Evolutionary conservation across 2,888 invertebrate species (phyloP).

Genomic region (Sylvicola fuscatus): DNA sequence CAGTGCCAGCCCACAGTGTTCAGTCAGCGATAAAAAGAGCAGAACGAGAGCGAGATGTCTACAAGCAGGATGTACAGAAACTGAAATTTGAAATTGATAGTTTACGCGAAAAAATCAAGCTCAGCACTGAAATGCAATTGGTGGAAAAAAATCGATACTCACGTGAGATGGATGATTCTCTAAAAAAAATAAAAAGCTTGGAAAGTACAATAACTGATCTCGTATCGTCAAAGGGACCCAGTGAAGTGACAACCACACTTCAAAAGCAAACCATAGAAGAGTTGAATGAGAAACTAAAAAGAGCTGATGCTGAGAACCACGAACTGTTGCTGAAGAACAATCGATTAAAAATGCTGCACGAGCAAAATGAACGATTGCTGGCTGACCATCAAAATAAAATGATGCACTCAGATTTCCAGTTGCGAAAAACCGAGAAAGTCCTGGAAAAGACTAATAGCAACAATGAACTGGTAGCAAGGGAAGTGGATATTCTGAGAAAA

Average conservation of each 20-base stretch:
- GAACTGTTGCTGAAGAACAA: constrained; percentile 31
- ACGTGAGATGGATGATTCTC: constrained; percentile 27
- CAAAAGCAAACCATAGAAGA: constrained; percentile 34
- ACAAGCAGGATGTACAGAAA: constrained; percentile 31
- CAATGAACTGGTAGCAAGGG: constrained; percentile 35
- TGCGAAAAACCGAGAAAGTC: constrained; percentile 36
- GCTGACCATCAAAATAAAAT: constrained; percentile 47
- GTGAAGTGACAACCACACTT: constrained; percentile 29
- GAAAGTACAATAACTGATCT: constrained; percentile 35
- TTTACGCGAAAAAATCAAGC: constrained; percentile 33
- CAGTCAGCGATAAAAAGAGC: constrained; percentile 19
- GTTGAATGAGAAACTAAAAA: constrained; percentile 27
- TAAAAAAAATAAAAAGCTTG: constrained; percentile 28
- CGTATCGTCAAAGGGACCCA: constrained; percentile 27
- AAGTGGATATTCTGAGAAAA: constrained; percentile 35
- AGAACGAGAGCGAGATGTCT: constrained; percentile 32
- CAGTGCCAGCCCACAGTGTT: constrained; percentile 10
- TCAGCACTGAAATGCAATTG: constrained; percentile 26
- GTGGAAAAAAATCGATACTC: constrained; percentile 28
- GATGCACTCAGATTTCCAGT: constrained; percentile 37
- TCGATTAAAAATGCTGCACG: constrained; percentile 47
- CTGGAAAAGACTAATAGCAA: constrained; percentile 34
- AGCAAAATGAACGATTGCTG: constrained; percentile 54
- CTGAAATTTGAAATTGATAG: constrained; percentile 37
- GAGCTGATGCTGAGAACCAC: constrained; percentile 30